Conservation (phyloP, 37 sponge, comb jelly and placozoan species). For the Beroe ovata region DNA sequence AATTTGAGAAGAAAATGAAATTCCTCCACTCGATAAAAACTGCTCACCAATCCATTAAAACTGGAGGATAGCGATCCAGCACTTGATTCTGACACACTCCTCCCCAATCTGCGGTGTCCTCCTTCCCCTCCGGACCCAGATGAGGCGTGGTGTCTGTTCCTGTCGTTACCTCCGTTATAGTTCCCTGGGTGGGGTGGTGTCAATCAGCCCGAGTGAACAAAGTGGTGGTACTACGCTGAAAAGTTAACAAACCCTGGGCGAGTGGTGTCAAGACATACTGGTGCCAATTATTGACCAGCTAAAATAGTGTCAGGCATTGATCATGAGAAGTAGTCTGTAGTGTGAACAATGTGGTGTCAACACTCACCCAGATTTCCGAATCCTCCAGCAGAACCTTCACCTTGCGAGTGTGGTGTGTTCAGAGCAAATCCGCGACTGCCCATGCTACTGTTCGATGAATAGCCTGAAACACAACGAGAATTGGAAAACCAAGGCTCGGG, state of each 20-base stretch:
- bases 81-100: constrained; percentile 18
- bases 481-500: no score
- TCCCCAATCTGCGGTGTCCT: neutral
- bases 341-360: no score
- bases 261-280: neutral
- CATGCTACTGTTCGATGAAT: neutral
- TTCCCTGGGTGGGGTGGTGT: neutral
- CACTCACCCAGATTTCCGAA: neutral
- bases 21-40: no score
- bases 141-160: constrained; percentile 17
- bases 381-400: neutral
- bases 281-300: neutral
- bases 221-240: neutral
- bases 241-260: neutral
- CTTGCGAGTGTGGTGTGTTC: neutral
- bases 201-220: neutral
- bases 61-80: neutral
- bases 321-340: no score
- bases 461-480: neutral
- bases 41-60: neutral
- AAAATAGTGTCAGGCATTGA: neutral
- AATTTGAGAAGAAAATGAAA: no score
- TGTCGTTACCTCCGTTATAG: neutral
- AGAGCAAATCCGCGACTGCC: neutral
- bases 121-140: neutral